Evolutionary conservation across 2,797 vertebrate species (phyloP).

Genomic region (Ispidina lecontei): DNA sequence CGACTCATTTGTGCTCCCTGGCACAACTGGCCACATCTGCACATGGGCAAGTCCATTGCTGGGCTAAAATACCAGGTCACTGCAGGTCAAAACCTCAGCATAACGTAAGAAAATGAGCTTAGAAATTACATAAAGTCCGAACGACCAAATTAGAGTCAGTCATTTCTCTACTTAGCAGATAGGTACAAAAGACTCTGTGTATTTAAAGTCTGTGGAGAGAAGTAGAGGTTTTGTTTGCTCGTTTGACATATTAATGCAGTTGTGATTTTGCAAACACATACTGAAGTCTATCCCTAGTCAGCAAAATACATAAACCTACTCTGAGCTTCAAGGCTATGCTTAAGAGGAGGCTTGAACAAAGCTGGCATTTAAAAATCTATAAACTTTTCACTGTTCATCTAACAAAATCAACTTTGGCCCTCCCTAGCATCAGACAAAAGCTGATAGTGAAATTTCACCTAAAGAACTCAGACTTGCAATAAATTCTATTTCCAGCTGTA

Average conservation of each 20-base stretch:
- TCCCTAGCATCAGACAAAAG: background rate
- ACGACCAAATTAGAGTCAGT: background rate
- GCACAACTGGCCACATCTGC: background rate
- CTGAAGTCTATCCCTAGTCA: background rate
- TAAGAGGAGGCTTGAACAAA: background rate
- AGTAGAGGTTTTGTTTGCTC: background rate
- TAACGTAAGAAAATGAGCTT: accelerated
- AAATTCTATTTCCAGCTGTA: background rate
- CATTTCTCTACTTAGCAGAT: background rate
- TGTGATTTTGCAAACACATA: background rate
- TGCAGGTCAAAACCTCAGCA: background rate
- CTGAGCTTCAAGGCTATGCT: background rate
- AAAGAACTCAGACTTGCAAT: background rate
- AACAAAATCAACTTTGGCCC: background rate
- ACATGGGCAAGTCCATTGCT: background rate
- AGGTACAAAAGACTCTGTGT: background rate
- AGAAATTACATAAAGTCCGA: background rate
- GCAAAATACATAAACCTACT: background rate
- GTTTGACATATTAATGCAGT: background rate
- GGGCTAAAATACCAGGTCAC: background rate
- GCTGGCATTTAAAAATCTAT: background rate
- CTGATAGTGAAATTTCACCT: background rate
- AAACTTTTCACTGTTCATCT: background rate
- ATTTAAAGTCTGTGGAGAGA: accelerated
- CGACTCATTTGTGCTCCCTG: background rate